Evolutionary conservation across 2,888 invertebrate species (phyloP).

Genomic region (Archips crataeganus): DNA sequence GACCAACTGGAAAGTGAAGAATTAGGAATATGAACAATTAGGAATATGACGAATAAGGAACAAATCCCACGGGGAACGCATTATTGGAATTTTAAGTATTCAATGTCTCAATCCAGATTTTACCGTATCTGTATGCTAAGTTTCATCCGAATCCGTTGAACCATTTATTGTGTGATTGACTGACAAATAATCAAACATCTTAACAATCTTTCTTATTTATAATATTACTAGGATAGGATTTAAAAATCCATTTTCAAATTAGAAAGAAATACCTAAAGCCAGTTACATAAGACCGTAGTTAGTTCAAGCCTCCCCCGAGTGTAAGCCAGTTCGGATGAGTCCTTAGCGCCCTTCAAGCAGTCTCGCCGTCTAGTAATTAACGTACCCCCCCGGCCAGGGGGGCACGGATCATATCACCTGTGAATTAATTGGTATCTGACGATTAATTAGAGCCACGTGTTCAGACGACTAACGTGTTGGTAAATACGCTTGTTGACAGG

Average conservation of each 20-base stretch:
- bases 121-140: no score
- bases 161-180: no score
- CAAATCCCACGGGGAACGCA: no score
- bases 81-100: no score
- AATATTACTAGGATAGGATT: no score
- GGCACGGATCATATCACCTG: slow-evolving; percentile 80
- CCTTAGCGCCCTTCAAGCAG: slow-evolving; percentile 64
- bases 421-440: slow-evolving; percentile 80
- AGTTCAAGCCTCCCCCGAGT: slow-evolving; percentile 19
- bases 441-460: slow-evolving; percentile 81
- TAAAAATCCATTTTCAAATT: not conserved
- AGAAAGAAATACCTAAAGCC: slow-evolving; percentile 1
- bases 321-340: slow-evolving; percentile 49
- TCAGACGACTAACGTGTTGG: slow-evolving; percentile 56
- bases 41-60: no score
- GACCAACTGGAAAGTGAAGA: no score
- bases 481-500: slow-evolving; percentile 48
- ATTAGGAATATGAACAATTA: no score
- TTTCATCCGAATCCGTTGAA: no score
- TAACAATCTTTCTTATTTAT: no score
- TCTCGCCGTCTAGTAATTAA: slow-evolving; percentile 74
- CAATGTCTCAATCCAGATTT: no score
- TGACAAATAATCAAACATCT: no score
- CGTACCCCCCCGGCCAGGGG: slow-evolving; percentile 52
- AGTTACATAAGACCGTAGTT: not conserved